Evolutionary conservation across 2,113 vertebrate species (phyloP).

Genomic region (Lamprologus sp.): DNA sequence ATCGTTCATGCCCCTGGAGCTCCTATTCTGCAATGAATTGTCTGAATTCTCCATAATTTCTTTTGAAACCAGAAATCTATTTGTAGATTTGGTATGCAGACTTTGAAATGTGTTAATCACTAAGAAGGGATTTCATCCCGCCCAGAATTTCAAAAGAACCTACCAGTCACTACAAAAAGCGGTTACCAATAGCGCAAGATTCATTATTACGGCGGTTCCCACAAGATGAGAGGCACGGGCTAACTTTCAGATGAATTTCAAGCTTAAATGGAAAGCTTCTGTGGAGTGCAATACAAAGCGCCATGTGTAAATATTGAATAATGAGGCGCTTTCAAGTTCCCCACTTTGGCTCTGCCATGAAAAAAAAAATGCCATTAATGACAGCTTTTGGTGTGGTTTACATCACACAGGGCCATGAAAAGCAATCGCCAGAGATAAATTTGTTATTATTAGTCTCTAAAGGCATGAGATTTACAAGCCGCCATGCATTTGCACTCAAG

Average conservation of each 20-base stretch:
- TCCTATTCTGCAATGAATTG: conserved; percentile 2
- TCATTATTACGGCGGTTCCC: conserved; percentile 48
- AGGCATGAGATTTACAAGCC: conserved; percentile 49
- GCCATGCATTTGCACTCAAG: conserved; percentile 57
- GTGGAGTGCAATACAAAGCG: conserved; percentile 63
- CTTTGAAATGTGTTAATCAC: conserved; percentile 28
- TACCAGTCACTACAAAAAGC: conserved; percentile 4
- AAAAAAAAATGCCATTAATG: conserved; percentile 50
- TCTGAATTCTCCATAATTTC: neutral
- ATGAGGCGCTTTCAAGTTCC: conserved; percentile 66
- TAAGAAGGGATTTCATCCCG: neutral
- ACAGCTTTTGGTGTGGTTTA: conserved; percentile 70
- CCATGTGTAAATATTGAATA: conserved; percentile 69
- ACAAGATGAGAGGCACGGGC: conserved; percentile 47
- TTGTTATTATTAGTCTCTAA: conserved; percentile 63
- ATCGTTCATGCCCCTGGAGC: neutral
- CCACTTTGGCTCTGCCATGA: conserved; percentile 51
- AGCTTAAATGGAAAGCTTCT: conserved; percentile 71
- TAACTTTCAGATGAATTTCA: conserved; percentile 50
- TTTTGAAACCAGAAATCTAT: neutral
- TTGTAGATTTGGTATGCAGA: conserved; percentile 3
- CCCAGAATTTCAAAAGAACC: conserved; percentile 39
- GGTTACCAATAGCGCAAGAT: conserved; percentile 12
- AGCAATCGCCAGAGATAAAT: conserved; percentile 53
- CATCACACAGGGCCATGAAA: conserved; percentile 57